Evolutionary conservation across 1,140 invertebrate species (phyloP), one percentile per base, ranked within the genome.

Genomic region (Brevipalpus yothersi): DNA sequence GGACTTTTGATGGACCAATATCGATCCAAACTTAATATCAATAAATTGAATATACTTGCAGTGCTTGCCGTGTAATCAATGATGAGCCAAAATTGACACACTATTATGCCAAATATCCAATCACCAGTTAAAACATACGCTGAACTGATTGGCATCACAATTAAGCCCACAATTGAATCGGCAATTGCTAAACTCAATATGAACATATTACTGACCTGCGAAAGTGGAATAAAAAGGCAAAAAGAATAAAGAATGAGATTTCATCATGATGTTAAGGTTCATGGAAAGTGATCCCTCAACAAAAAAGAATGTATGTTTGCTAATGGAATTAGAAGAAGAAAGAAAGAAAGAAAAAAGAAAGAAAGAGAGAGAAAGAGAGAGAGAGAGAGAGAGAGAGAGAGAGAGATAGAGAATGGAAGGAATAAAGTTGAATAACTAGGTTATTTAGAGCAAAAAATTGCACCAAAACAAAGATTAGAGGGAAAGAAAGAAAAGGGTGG

Each of bases 61-160:
- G 78, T 80, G 59, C 74, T 76, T 39, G 79, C 79, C 1, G 76
- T 78, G 66, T 80, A 80, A 64, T 80, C 79, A 2, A 76, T 67
- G 1, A 75, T 72, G 23, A 77, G 63, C 73, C 74, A 75, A 53
- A 74, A 69, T 64, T 76, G 72, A 63, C 75, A 77, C 17, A 77
- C 68, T 15, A 68, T 69, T 7, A 74, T 67, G 15, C 78, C 78
- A 41, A 80, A 73, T 15, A 69, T 65, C 78, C 78, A 80, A 56
- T 72, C 69, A 51, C 74, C 75, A 41, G 75, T 75, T 63, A 80
- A 72, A 61, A 76, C 77, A 66, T 80, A 80, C 42, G 73, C 69
- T 5, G 79, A 72, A 62, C 76, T 78, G 53, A 80, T 72, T 17
- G 78, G 78, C 78, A 80, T 80, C 1, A 80, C 78, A 55, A 78